These are phyloP conservation scores for Aplochiton taeniatus DNA, from an alignment of 2,797 vertebrate genomes.

Conservation along the genomic window DNA sequence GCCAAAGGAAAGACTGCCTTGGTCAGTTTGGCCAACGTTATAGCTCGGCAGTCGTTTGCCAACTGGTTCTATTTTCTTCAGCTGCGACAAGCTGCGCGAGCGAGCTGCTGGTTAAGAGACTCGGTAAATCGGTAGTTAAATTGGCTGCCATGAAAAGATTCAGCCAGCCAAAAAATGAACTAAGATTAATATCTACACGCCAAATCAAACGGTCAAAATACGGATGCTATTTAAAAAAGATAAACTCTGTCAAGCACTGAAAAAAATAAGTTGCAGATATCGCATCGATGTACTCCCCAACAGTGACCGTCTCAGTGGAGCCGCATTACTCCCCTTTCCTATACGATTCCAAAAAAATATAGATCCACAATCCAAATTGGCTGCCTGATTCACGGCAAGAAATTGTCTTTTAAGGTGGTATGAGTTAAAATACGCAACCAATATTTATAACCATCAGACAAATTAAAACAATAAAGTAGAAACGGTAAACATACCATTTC, in stretches of 20 bases:
- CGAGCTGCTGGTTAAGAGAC: constrained; percentile 66
- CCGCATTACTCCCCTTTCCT: constrained; percentile 67
- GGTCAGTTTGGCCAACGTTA: not conserved
- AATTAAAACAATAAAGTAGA: constrained; percentile 7
- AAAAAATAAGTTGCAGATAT: constrained; percentile 80
- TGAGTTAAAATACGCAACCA: not conserved
- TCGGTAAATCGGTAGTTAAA: constrained; percentile 68
- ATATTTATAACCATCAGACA: not conserved
- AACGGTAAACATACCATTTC: constrained; percentile 58
- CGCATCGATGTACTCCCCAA: constrained; percentile 70
- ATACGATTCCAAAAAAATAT: constrained; percentile 60
- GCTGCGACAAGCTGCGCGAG: constrained; percentile 73
- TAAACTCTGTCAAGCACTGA: constrained; percentile 45
- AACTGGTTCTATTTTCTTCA: constrained; percentile 75
- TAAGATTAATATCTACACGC: constrained; percentile 43
- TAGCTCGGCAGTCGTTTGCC: constrained; percentile 61
- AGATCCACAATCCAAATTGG: constrained; percentile 58
- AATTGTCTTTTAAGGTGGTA: not conserved
- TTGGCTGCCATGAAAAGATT: constrained; percentile 30
- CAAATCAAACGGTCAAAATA: constrained; percentile 33
- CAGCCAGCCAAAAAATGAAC: constrained; percentile 32
- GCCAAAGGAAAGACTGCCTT: not conserved
- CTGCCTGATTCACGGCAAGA: constrained; percentile 10
- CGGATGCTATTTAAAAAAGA: constrained; percentile 23
- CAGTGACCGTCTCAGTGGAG: constrained; percentile 83